Conservation (phyloP, 1,140 invertebrate species). For the Bombus pascuorum region DNA sequence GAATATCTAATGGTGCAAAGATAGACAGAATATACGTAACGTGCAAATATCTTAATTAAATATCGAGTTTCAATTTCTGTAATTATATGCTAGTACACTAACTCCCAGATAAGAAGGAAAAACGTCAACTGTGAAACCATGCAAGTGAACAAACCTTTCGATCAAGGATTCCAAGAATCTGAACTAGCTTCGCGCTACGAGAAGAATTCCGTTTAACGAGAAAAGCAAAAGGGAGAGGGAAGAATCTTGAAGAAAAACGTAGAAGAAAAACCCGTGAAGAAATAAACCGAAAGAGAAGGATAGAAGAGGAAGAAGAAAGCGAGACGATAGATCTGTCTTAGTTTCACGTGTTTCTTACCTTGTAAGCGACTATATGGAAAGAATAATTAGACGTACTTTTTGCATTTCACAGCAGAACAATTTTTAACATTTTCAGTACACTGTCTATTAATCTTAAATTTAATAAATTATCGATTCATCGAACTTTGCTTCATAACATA, state of each 20-base stretch:
- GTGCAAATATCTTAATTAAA: too few species aligned
- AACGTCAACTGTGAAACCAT: background rate
- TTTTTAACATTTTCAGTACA: too few species aligned
- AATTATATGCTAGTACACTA: too few species aligned
- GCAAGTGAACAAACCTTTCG: background rate
- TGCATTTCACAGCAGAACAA: too few species aligned
- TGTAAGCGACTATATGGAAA: too few species aligned
- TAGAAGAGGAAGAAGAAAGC: too few species aligned
- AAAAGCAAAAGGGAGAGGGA: background rate
- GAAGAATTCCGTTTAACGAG: background rate
- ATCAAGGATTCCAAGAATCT: background rate
- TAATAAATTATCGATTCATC: too few species aligned
- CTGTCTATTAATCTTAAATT: too few species aligned
- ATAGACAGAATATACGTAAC: too few species aligned
- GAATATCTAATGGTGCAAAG: too few species aligned
- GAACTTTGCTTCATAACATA: too few species aligned
- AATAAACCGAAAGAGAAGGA: background rate
- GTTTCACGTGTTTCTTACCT: background rate
- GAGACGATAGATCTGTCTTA: background rate
- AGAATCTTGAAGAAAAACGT: background rate
- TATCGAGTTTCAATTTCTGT: background rate
- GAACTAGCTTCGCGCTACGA: background rate
- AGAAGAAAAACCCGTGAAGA: background rate
- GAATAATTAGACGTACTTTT: too few species aligned
- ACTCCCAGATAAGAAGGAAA: background rate